Percentiles rank a stretch among this genome's conserved stretches.
Conservation (phyloP, 1,140 invertebrate genomes). For the Listronotus oregonensis region DNA sequence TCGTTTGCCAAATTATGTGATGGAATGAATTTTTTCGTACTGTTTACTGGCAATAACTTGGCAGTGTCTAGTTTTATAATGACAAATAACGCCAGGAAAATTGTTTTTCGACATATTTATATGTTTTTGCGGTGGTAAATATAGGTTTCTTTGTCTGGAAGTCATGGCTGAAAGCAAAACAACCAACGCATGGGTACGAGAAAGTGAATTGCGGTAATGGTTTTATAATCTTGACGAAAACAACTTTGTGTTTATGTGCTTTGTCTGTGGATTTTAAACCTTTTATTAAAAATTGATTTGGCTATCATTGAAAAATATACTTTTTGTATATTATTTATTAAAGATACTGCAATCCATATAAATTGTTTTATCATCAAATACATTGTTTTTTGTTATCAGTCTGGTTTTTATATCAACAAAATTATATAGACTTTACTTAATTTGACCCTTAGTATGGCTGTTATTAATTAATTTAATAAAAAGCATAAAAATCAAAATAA, state of each 20-base stretch:
- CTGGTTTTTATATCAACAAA: too few species aligned
- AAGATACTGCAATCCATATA: too few species aligned
- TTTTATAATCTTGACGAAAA: constrained; percentile 21
- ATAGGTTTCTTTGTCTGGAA: constrained; percentile 8
- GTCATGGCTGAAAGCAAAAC: too few species aligned
- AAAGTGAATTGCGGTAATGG: constrained; percentile 15
- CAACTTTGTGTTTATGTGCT: not conserved
- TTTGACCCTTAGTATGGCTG: too few species aligned
- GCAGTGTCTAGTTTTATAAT: constrained; percentile 25
- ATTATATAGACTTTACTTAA: too few species aligned
- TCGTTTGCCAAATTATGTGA: constrained; percentile 35
- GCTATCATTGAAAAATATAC: too few species aligned
- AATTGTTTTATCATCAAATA: too few species aligned
- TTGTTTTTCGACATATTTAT: constrained; percentile 32
- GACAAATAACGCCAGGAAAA: constrained; percentile 29
- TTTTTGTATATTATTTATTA: not conserved
- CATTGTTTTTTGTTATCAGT: too few species aligned
- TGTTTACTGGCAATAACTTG: constrained; percentile 31
- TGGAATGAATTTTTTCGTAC: constrained; percentile 33
- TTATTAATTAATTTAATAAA: too few species aligned
- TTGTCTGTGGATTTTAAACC: not conserved
- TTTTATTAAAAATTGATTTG: too few species aligned
- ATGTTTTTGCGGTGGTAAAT: constrained; percentile 16
- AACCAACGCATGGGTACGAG: not conserved
- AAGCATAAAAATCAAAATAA: too few species aligned